Conservation (phyloP, 1,140 invertebrate genomes). For the Leptopilina clavipes region DNA sequence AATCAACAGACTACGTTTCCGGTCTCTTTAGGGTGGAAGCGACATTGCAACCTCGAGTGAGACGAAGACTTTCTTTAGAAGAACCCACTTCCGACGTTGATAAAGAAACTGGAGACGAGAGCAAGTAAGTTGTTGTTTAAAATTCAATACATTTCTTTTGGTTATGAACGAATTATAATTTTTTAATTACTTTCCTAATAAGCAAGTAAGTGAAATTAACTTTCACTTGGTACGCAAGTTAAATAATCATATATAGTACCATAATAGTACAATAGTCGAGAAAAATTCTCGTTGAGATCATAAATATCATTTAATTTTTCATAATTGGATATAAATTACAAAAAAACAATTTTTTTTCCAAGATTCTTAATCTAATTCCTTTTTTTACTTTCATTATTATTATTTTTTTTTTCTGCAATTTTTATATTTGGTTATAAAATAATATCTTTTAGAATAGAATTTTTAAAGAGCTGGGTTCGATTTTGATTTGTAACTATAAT, state of each 20-base stretch:
- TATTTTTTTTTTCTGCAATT: no score
- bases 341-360: not conserved
- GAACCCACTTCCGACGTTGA: conserved; percentile 60
- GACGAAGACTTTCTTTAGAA: conserved; percentile 69
- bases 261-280: not conserved
- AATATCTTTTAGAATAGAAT: no score
- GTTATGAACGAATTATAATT: not conserved
- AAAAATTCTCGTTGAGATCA: not conserved
- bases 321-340: not conserved
- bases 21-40: conserved; percentile 85
- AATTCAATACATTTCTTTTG: not conserved
- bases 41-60: conserved; percentile 74
- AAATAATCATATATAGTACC: conserved; percentile 1
- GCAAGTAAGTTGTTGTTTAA: conserved; percentile 62
- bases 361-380: not conserved
- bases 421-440: no score
- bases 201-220: not conserved
- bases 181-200: not conserved
- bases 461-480: no score
- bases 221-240: conserved; percentile 10
- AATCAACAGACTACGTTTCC: conserved; percentile 85
- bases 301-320: conserved; percentile 1
- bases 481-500: no score
- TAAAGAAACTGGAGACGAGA: conserved; percentile 64
- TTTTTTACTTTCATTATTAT: no score